These are phyloP conservation scores for Scatophagus argus DNA, from an alignment of 2,113 vertebrate species.

Conservation along the genomic window DNA sequence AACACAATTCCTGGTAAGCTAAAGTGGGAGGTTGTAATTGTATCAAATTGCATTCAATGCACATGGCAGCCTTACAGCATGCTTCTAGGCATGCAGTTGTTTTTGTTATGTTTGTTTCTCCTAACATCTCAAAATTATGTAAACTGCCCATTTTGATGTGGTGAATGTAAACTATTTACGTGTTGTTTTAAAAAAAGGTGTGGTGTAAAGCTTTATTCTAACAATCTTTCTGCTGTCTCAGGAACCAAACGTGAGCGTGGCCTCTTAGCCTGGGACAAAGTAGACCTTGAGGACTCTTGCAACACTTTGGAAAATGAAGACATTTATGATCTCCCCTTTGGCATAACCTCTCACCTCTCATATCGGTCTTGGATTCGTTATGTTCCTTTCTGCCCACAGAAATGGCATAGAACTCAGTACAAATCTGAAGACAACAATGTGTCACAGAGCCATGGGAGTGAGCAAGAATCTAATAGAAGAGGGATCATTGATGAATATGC, in stretches of 20 bases:
- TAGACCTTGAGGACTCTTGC: conserved; percentile 21
- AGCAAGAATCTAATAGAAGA: neutral
- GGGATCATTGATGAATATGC: neutral
- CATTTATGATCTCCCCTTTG: conserved; percentile 88
- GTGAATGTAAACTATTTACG: neutral
- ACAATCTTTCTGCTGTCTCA: conserved; percentile 45
- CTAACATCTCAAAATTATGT: neutral
- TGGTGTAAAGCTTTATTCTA: neutral
- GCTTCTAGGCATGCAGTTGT: neutral
- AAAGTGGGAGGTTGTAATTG: neutral
- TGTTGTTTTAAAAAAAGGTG: neutral
- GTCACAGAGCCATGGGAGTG: neutral
- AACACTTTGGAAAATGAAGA: conserved; percentile 41
- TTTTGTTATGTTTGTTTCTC: neutral
- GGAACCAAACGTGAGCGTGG: conserved; percentile 88
- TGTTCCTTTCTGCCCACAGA: conserved; percentile 86
- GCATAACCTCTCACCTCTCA: conserved; percentile 81
- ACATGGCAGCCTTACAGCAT: neutral
- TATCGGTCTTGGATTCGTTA: conserved; percentile 73
- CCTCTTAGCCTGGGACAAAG: conserved; percentile 76
- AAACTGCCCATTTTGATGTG: neutral
- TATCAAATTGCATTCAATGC: neutral
- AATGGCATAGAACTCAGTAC: neutral
- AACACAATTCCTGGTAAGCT: conserved; percentile 94
- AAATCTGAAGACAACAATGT: neutral